A percentile compares a stretch with the other conserved stretches of the same genome.
phyloP scores from a whole-genome alignment of 2,797 vertebrate species.

The Cuculus canorus region DNA sequence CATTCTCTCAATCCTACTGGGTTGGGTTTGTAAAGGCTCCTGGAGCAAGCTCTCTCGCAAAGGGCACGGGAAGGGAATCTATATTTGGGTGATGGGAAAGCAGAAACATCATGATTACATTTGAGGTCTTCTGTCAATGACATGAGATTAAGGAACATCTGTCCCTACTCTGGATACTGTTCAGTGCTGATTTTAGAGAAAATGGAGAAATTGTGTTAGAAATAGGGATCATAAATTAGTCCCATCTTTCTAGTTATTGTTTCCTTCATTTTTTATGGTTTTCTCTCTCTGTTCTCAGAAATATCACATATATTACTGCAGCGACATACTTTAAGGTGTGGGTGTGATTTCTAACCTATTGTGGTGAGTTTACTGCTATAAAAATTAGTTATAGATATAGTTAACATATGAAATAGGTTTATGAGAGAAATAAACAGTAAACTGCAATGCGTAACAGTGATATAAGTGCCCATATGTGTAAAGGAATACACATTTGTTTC shows the following conservation, averaged over 20 bases:
- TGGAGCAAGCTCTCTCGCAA: no score
- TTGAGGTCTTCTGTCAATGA: background rate
- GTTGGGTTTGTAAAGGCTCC: no score
- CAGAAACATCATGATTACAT: background rate
- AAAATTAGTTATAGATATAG: background rate
- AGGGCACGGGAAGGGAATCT: background rate
- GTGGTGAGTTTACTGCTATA: background rate
- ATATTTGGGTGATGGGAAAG: background rate
- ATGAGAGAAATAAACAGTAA: constrained; percentile 7
- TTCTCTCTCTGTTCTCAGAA: background rate
- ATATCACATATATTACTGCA: background rate
- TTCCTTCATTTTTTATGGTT: background rate
- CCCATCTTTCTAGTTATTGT: background rate
- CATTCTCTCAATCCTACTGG: no score
- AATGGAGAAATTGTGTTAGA: background rate
- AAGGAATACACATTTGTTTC: background rate
- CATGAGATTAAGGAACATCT: background rate
- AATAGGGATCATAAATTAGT: background rate
- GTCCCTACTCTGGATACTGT: background rate
- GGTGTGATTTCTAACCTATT: background rate
- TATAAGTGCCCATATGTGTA: background rate
- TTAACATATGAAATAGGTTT: background rate
- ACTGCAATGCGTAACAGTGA: background rate
- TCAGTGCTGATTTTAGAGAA: background rate
- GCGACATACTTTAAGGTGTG: background rate